Percentiles rank a stretch among this genome's conserved stretches.
Conservation (phyloP, 2,797 vertebrate genomes). For the Leuciscus waleckii region DNA sequence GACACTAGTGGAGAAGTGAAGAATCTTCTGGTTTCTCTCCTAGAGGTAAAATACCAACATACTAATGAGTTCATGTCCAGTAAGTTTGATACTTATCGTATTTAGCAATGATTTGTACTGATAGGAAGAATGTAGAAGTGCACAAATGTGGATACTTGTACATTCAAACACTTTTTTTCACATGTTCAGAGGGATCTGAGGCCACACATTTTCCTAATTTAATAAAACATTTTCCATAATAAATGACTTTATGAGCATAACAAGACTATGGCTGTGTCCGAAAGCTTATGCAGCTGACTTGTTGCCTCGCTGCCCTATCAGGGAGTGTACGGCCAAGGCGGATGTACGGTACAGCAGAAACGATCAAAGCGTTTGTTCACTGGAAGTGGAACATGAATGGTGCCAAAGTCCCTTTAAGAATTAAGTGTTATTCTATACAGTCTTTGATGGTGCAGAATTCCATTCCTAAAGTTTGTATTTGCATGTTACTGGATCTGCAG, state of each 20-base stretch:
- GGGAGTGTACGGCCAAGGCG: too few relatives aligned
- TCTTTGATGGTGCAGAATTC: neutral
- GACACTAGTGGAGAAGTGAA: slow-evolving; percentile 89
- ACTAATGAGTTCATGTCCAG: neutral
- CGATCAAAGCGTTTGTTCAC: neutral
- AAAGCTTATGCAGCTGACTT: neutral
- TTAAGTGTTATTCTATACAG: too few relatives aligned
- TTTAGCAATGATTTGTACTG: neutral
- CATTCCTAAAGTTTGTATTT: neutral
- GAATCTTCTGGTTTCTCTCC: slow-evolving; percentile 84
- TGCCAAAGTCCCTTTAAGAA: too few relatives aligned
- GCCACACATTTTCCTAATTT: neutral
- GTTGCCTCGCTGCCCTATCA: neutral
- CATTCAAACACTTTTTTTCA: neutral
- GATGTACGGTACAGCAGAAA: too few relatives aligned
- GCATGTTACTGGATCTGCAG: neutral
- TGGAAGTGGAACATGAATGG: neutral
- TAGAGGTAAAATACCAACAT: slow-evolving; percentile 81
- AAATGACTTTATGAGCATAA: neutral
- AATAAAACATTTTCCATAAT: too few relatives aligned
- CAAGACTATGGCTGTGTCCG: neutral
- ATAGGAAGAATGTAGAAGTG: neutral
- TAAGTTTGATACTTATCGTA: neutral
- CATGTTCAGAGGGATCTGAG: neutral
- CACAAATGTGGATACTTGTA: neutral